These are phyloP conservation scores for Allacma fusca DNA, from an alignment of 2,888 invertebrate genomes.

Conservation along the genomic window DNA sequence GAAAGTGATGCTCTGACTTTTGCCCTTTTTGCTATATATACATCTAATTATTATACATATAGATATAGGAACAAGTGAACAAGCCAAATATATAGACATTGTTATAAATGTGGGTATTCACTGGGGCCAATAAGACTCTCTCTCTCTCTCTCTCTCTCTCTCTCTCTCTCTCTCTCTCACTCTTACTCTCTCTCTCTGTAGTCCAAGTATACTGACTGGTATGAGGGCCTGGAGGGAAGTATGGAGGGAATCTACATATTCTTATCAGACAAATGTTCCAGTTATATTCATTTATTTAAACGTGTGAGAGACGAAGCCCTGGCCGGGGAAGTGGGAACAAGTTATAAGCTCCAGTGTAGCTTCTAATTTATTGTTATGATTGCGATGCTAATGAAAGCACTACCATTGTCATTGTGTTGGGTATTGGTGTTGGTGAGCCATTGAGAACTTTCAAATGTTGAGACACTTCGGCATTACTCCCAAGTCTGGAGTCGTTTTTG, in stretches of 20 bases:
- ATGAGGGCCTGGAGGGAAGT: neutral
- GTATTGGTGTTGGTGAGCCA: slow-evolving; percentile 31
- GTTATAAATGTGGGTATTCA: neutral
- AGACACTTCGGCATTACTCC: slow-evolving; percentile 9
- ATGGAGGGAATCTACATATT: neutral
- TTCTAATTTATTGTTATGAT: slow-evolving; percentile 49
- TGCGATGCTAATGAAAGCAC: slow-evolving; percentile 47
- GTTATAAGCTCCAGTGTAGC: slow-evolving; percentile 40
- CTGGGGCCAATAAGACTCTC: neutral
- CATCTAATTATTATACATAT: no score
- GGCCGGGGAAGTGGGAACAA: slow-evolving; percentile 36
- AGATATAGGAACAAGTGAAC: no score
- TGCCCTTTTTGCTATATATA: neutral
- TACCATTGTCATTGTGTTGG: slow-evolving; percentile 40
- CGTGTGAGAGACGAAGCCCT: neutral
- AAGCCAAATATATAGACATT: no score
- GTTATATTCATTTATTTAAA: slow-evolving; percentile 40
- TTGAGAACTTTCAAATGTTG: slow-evolving; percentile 30
- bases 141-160: no score
- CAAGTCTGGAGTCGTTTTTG: slow-evolving; percentile 16
- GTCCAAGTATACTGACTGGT: no score
- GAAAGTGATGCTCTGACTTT: no score
- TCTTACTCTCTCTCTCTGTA: no score
- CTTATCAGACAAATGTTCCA: slow-evolving; percentile 42
- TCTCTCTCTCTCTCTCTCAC: no score